Base-by-base conservation (phyloP, 2,888 invertebrate genomes). In the Agrotis puta region DNA sequence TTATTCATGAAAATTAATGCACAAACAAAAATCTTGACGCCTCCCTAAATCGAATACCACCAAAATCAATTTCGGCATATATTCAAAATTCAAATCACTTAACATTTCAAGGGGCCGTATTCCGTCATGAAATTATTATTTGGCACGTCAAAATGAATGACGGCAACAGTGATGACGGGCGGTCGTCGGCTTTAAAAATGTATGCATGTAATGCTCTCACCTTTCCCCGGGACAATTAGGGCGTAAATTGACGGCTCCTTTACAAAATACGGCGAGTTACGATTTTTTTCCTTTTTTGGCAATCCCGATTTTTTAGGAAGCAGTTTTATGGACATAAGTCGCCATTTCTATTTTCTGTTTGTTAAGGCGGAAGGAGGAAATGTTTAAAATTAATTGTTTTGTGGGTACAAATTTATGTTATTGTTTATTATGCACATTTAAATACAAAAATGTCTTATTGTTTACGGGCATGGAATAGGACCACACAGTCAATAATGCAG, bases 51-150 rank as follows among this genome's bases (percentile, higher is more conserved):
- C 58, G 33, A 63, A 66, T 45, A 59, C 20, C 47, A 51, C 50
- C 22, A 45, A 68, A 79, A 72, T 76, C 77, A 72, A 81, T 81
- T 65, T 65, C 16, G n/a, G 24, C 53, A 76, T 33, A 68, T 59
- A 70, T 76, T 70, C 62, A 7, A 75, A 79, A 72, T 79, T 74
- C 67, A 66, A 79, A 76, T 76, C 74, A 64, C 67, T 73, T 73
- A 71, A 78, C 74, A 70, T 80, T 76, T 70, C 65, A 68, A 73
- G 68, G 58, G 68, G 61, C 69, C 73, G 72, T 75, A 70, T 64
- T 71, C 63, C 67, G 72, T 77, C 78, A 74, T 80, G 71, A 85
- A 84, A 86, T 86, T 86, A 88, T 89, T 89, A 87, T 87, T 85
- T 84, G 77, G 69, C 77, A 81, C 78, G 87, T 88, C 85, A 86